Conservation (phyloP, 2,888 invertebrate species). For the Chloromyia formosa region DNA sequence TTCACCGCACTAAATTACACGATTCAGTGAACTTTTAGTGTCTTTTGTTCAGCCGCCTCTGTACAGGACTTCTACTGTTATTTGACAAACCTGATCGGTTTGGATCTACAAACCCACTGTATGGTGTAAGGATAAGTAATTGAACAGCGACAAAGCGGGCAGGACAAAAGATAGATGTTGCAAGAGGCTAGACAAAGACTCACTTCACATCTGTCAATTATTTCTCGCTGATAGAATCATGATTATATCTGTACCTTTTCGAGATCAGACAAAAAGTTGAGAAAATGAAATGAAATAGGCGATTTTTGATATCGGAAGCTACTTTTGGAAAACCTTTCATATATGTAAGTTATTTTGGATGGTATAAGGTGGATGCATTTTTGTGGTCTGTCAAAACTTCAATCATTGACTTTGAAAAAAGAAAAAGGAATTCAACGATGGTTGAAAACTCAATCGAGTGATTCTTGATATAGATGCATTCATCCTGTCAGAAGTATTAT, state of each 20-base stretch:
- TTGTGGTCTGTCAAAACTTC: conserved; percentile 29
- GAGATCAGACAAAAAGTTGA: no score
- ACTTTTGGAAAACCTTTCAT: not conserved
- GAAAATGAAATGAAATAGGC: not conserved
- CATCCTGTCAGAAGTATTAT: no score
- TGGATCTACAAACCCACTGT: not conserved
- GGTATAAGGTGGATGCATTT: conserved; percentile 10
- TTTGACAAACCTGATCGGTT: not conserved
- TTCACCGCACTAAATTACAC: conserved; percentile 41
- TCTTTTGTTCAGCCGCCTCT: conserved; percentile 7
- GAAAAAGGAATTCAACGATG: not conserved
- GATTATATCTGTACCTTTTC: conserved; percentile 12
- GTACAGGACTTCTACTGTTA: not conserved
- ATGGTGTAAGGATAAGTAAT: conserved; percentile 14
- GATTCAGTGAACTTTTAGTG: conserved; percentile 43
- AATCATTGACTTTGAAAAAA: conserved; percentile 1
- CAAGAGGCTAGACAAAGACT: conserved; percentile 24
- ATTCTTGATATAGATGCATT: no score
- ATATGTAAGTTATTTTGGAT: not conserved
- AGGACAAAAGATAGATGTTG: conserved; percentile 23
- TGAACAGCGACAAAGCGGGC: not conserved
- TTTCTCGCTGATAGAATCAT: conserved; percentile 24
- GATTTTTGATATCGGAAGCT: not conserved
- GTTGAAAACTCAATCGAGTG: no score
- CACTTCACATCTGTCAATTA: conserved; percentile 42